Evolutionary conservation across 1,140 invertebrate genomes (phyloP).

Genomic region (Probaryconus sp.): DNA sequence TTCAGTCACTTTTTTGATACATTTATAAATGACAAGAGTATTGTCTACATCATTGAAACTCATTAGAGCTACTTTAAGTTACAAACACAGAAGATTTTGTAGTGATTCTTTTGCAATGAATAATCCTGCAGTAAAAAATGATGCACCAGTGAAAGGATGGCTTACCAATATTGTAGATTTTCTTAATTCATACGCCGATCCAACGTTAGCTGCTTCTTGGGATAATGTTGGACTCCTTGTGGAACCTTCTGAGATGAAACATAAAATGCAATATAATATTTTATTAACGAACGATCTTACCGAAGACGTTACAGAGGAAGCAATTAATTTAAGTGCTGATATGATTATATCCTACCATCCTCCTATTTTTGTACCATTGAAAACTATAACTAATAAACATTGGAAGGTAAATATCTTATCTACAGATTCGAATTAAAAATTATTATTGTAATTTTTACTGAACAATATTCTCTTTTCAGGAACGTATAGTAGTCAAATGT

Average conservation of each 20-base stretch:
- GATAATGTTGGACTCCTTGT: conserved; percentile 97
- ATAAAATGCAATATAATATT: conserved; percentile 83
- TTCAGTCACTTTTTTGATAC: conserved; percentile 25
- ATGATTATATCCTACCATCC: conserved; percentile 97
- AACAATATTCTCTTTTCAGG: conserved; percentile 73
- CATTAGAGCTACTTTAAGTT: conserved; percentile 6
- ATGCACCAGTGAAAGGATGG: conserved; percentile 79
- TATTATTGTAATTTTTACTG: conserved; percentile 10
- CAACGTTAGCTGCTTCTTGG: conserved; percentile 89
- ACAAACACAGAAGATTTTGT: conserved; percentile 6
- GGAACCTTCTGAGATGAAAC: conserved; percentile 84
- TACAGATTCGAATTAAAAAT: too few relatives aligned
- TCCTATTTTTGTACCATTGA: conserved; percentile 92
- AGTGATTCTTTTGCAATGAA: conserved; percentile 37
- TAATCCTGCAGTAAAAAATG: conserved; percentile 55
- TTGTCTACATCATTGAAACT: conserved; percentile 24
- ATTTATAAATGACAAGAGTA: conserved; percentile 43
- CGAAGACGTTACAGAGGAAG: conserved; percentile 92
- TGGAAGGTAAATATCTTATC: conserved; percentile 90
- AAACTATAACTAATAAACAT: conserved; percentile 82
- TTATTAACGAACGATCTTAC: conserved; percentile 97
- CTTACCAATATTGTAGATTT: conserved; percentile 81
- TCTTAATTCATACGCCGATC: conserved; percentile 85
- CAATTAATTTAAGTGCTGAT: conserved; percentile 82
- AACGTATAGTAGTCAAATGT: conserved; percentile 88